Evolutionary conservation across 2,797 vertebrate genomes (phyloP), one percentile per base, ranked within the genome.

Genomic region (Oophaga sylvatica): DNA sequence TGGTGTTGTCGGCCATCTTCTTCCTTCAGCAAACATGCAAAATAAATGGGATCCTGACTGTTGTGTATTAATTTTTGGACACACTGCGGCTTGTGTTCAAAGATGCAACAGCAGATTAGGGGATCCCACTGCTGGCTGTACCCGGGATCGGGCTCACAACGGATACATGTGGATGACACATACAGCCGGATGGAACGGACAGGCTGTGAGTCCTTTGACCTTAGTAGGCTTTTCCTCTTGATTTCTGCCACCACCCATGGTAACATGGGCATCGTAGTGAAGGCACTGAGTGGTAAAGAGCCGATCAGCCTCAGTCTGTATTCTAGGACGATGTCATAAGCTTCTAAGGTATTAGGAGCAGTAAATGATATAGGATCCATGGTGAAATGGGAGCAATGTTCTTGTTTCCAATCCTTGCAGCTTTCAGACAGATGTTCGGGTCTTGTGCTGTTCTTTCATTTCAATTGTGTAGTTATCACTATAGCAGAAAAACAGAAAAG

Each of bases 231-330:
- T 75, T 93, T 93, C 71, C 90, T 93, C 62, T 94, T 94, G 83
- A 99, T 96, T 93, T 99, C 97, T 0, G 97, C 96, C 92, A 98
- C 96, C 71, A 99, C 95, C 98, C 98, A 99, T 0, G 98, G 97
- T 80, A 99, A 95, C 96, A 99, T 97, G 81, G 97, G 91, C 97
- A 97, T 97, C 71, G 97, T 98, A 90, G 97, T 99, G 70, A 97
- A 94, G 1, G 94, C 91, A 86, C 99, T 97, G 60, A 99, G 96
- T 0, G 94, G 92, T 89, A 97, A 91, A 26, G 94, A 97, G 53
- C 98, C 97, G 9, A 96, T 92, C 7, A 99, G 91, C 41, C 95
- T 95, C 48, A 99, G 95, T 76, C 92, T 93, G 90, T 97, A 99
- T 82, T 87, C 94, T 76, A 96, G 91, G 4, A 95, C 94, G 60